These are phyloP conservation scores for Drosophila quadrilineata DNA, from an alignment of 1,140 invertebrate species.

Conservation along the genomic window DNA sequence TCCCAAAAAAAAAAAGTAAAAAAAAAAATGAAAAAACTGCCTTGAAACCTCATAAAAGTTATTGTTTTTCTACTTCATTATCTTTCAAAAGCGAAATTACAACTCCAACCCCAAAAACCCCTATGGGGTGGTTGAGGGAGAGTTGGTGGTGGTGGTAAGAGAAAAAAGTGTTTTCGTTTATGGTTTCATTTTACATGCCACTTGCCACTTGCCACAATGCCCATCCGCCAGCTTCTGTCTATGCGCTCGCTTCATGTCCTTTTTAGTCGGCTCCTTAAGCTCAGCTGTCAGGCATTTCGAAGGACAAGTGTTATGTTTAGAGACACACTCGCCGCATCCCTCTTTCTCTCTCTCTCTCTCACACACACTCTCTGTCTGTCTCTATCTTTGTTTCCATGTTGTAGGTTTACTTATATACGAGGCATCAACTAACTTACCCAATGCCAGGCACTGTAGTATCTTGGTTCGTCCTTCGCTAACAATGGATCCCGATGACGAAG, in stretches of 20 bases:
- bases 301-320: conserved; percentile 67
- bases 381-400: too few relatives aligned
- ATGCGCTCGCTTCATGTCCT: too few relatives aligned
- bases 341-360: not conserved
- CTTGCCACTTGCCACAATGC: conserved; percentile 32
- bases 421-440: conserved; percentile 86
- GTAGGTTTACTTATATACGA: conserved; percentile 11
- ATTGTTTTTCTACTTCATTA: conserved; percentile 80
- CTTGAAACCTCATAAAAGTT: conserved; percentile 79
- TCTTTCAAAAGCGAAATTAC: conserved; percentile 63
- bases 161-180: conserved; percentile 65
- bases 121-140: not conserved
- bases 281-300: conserved; percentile 56
- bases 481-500: conserved; percentile 90
- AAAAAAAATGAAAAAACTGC: too few relatives aligned
- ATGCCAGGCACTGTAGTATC: conserved; percentile 93
- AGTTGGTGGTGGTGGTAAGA: not conserved
- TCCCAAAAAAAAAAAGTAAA: too few relatives aligned
- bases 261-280: conserved; percentile 28
- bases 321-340: conserved; percentile 3
- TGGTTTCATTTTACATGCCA: conserved; percentile 71
- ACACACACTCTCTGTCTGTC: too few relatives aligned
- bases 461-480: conserved; percentile 93
- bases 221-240: not conserved
- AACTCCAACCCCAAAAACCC: conserved; percentile 1